phyloP scores from a whole-genome alignment of 2,113 vertebrate species.

The Hydrochoerus hydrochaeris region DNA sequence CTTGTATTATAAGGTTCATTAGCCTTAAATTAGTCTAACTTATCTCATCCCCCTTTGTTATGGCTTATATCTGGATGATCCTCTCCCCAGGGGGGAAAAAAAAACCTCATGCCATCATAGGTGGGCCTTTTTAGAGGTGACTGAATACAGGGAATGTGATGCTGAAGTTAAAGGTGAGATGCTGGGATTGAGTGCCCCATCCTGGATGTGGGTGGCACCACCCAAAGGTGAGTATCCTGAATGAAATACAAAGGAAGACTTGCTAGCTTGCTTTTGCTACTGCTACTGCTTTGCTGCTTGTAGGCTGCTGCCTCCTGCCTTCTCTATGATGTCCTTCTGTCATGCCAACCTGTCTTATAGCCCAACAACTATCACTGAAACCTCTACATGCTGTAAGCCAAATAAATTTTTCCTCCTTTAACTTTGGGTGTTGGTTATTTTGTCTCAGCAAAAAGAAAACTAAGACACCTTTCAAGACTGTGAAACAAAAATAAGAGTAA shows the following conservation, averaged over 20 bases:
- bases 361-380: too few species aligned
- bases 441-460: too few species aligned
- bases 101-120: too few species aligned
- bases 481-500: not conserved
- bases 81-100: too few species aligned
- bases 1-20: not conserved
- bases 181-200: not conserved
- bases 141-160: not conserved
- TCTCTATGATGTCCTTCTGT: too few species aligned
- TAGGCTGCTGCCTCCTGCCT: too few species aligned
- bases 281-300: too few species aligned
- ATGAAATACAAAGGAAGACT: not conserved
- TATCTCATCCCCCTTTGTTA: not conserved
- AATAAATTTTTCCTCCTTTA: too few species aligned
- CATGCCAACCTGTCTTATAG: too few species aligned
- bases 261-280: too few species aligned
- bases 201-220: not conserved
- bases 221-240: not conserved
- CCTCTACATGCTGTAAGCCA: too few species aligned
- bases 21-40: not conserved
- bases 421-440: too few species aligned
- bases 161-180: not conserved
- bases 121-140: not conserved
- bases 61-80: not conserved
- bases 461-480: not conserved